Evolutionary conservation across 1,140 invertebrate species (phyloP).

Genomic region (Ips typographus): DNA sequence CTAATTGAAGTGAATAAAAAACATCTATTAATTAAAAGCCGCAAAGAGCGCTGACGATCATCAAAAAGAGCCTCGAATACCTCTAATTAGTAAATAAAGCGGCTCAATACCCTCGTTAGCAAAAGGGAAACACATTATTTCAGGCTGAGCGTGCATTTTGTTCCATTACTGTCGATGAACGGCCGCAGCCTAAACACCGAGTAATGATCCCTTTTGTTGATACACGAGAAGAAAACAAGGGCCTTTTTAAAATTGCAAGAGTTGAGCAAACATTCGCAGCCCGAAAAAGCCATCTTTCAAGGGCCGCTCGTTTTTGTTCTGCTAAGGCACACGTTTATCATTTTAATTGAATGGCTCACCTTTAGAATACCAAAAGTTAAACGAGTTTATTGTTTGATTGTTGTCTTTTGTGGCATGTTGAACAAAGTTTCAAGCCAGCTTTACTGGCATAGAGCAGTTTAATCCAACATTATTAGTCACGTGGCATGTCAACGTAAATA

Average conservation of each 20-base stretch:
- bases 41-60: conserved; percentile 19
- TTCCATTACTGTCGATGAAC: neutral
- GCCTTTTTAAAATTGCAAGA: neutral
- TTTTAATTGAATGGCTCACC: conserved; percentile 28
- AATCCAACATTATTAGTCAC: too few species aligned
- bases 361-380: conserved; percentile 23
- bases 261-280: neutral
- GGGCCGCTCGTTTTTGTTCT: neutral
- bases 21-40: conserved; percentile 21
- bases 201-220: conserved; percentile 1
- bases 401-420: too few species aligned
- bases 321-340: conserved; percentile 21
- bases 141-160: conserved; percentile 29
- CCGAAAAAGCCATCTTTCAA: neutral
- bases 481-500: too few species aligned
- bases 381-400: conserved; percentile 22
- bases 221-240: neutral
- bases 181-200: neutral
- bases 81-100: conserved; percentile 35
- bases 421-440: too few species aligned
- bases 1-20: neutral
- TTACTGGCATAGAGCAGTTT: too few species aligned
- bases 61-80: conserved; percentile 26
- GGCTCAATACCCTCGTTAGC: conserved; percentile 32
- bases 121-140: conserved; percentile 32